Conservation (phyloP, 2,113 vertebrate species). For the Siphamia tubifer region DNA sequence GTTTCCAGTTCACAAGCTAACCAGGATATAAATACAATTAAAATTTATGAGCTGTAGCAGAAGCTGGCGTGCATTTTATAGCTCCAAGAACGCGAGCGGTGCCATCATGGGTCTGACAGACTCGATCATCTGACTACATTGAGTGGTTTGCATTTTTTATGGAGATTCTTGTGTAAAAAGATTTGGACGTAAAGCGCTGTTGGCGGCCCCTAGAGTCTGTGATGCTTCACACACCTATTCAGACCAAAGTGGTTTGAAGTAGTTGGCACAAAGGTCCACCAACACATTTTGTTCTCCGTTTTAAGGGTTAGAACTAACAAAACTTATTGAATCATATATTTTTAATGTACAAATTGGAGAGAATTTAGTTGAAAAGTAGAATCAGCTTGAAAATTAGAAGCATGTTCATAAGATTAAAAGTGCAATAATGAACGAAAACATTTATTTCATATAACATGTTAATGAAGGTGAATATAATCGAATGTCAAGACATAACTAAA, state of each 20-base stretch:
- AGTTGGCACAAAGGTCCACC: neutral
- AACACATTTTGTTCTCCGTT: too few species aligned
- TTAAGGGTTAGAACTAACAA: too few species aligned
- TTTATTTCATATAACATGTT: neutral
- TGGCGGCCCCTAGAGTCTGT: neutral
- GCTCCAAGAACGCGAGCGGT: conserved; percentile 13
- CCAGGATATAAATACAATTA: conserved; percentile 19
- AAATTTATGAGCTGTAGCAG: conserved; percentile 30
- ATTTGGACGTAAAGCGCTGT: conserved; percentile 19
- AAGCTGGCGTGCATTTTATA: conserved; percentile 21
- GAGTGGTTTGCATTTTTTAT: conserved; percentile 66
- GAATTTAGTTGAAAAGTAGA: neutral
- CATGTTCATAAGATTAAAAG: neutral
- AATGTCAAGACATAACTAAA: neutral
- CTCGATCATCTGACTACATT: conserved; percentile 40
- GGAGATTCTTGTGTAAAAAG: conserved; percentile 20
- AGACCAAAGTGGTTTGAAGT: neutral
- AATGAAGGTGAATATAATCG: neutral
- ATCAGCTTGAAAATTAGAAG: accelerated
- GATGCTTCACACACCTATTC: neutral
- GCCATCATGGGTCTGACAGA: conserved; percentile 13
- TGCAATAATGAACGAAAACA: neutral
- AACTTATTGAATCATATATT: neutral
- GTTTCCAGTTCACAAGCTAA: conserved; percentile 30
- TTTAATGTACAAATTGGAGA: neutral